A percentile compares a stretch with the other conserved stretches of the same genome.
Conservation (phyloP, 1,140 invertebrate species). For the Glomeris maerens region DNA sequence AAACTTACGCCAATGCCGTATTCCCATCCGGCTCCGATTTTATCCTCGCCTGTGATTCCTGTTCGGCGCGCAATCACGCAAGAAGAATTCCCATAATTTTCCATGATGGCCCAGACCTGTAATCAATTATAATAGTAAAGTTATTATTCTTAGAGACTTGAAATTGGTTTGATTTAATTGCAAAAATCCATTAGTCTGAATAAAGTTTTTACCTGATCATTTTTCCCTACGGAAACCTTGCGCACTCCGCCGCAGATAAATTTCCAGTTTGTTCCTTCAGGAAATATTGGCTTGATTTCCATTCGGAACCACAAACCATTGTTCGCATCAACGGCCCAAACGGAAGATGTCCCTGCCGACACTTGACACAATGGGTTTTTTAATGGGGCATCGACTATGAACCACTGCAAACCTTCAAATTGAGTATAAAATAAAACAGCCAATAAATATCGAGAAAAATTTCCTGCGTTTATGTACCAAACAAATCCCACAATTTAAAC, state of each 20-base stretch:
- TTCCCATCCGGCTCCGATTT: slow-evolving; percentile 58
- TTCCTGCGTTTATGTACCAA: background rate
- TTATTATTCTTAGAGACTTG: too few species aligned
- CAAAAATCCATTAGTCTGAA: too few species aligned
- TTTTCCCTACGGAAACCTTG: slow-evolving; percentile 44
- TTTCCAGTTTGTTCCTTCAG: slow-evolving; percentile 31
- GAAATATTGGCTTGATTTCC: slow-evolving; percentile 31
- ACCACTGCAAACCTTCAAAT: slow-evolving; percentile 37
- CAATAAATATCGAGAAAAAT: background rate
- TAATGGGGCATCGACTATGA: slow-evolving; percentile 43
- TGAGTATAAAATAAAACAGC: background rate
- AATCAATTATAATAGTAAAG: background rate
- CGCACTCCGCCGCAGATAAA: slow-evolving; percentile 23
- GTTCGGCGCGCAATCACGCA: slow-evolving; percentile 55
- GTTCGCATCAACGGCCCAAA: slow-evolving; percentile 22
- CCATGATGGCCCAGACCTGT: slow-evolving; percentile 51
- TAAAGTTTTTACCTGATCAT: slow-evolving; percentile 27
- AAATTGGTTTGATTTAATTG: too few species aligned
- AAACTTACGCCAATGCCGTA: slow-evolving; percentile 47
- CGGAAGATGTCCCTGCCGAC: slow-evolving; percentile 20
- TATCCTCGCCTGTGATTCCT: slow-evolving; percentile 51
- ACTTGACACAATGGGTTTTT: slow-evolving; percentile 23
- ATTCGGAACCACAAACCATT: slow-evolving; percentile 27
- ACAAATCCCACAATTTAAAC: too few species aligned
- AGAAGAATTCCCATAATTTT: slow-evolving; percentile 31